A percentile compares a stretch with the other conserved stretches of the same genome.
phyloP scores from a whole-genome alignment of 2,888 invertebrate genomes.

The Torymus aiolomorphi region DNA sequence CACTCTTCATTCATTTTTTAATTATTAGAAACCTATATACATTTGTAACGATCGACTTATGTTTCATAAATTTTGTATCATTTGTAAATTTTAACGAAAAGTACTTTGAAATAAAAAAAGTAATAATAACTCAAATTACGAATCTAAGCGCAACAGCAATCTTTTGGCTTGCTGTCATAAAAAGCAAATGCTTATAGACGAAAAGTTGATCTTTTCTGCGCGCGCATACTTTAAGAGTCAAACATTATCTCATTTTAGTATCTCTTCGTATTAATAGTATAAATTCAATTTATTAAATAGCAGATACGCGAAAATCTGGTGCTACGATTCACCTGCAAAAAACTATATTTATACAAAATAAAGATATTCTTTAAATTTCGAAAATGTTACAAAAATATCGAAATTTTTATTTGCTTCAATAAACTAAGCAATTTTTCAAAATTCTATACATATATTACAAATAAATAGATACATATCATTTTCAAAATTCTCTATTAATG shows the following conservation, averaged over 20 bases:
- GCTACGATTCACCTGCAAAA: constrained; percentile 13
- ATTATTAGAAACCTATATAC: too few species aligned
- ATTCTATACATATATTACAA: too few species aligned
- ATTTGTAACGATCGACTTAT: too few species aligned
- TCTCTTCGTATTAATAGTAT: constrained; percentile 33
- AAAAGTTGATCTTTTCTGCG: constrained; percentile 40
- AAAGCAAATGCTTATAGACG: constrained; percentile 12
- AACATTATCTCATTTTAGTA: background rate
- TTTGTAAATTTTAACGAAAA: background rate
- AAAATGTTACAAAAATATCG: constrained; percentile 10
- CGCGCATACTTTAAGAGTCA: constrained; percentile 26
- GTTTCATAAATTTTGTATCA: background rate
- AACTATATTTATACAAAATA: constrained; percentile 11
- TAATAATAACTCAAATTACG: constrained; percentile 10
- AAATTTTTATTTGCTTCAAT: background rate
- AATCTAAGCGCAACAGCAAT: constrained; percentile 38
- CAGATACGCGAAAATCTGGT: constrained; percentile 18
- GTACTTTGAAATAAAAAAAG: background rate
- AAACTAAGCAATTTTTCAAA: too few species aligned
- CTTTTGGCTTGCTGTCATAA: constrained; percentile 30
- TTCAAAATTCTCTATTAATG: constrained; percentile 13
- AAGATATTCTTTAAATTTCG: constrained; percentile 21
- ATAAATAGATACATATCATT: constrained; percentile 22
- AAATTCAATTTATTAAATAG: constrained; percentile 9
- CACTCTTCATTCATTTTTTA: too few species aligned